Evolutionary conservation across 2,888 invertebrate species (phyloP).

Genomic region (Cylindroiulus punctatus): DNA sequence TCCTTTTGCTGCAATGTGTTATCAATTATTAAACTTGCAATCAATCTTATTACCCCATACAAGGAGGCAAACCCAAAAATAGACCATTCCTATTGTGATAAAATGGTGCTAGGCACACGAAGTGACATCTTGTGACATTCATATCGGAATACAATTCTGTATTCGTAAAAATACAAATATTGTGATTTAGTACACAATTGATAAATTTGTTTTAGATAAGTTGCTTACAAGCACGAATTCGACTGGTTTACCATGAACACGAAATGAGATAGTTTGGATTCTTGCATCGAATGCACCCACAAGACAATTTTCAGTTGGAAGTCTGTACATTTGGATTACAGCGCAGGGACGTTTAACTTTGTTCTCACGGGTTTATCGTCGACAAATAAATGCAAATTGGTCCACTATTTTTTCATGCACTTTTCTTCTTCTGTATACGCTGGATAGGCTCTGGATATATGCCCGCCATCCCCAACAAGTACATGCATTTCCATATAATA

Average conservation of each 20-base stretch:
- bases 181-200: too few species aligned
- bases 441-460: not conserved
- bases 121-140: too few species aligned
- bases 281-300: not conserved
- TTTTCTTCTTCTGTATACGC: not conserved
- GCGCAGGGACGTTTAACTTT: not conserved
- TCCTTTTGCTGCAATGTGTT: too few species aligned
- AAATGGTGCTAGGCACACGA: too few species aligned
- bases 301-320: not conserved
- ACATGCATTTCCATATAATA: not conserved
- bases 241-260: not conserved
- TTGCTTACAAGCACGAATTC: not conserved
- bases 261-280: not conserved
- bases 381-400: conserved; percentile 40
- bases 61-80: too few species aligned
- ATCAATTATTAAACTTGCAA: too few species aligned
- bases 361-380: conserved; percentile 40
- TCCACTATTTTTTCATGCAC: conserved; percentile 17
- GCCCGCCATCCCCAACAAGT: not conserved
- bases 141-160: too few species aligned
- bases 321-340: not conserved
- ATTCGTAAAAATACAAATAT: too few species aligned
- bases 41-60: too few species aligned
- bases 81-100: too few species aligned
- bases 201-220: not conserved